Percentiles rank a stretch among this genome's conserved stretches.
Evolutionary conservation across 2,113 vertebrate genomes (phyloP).

Genomic region (Dasyornis broadbenti): DNA sequence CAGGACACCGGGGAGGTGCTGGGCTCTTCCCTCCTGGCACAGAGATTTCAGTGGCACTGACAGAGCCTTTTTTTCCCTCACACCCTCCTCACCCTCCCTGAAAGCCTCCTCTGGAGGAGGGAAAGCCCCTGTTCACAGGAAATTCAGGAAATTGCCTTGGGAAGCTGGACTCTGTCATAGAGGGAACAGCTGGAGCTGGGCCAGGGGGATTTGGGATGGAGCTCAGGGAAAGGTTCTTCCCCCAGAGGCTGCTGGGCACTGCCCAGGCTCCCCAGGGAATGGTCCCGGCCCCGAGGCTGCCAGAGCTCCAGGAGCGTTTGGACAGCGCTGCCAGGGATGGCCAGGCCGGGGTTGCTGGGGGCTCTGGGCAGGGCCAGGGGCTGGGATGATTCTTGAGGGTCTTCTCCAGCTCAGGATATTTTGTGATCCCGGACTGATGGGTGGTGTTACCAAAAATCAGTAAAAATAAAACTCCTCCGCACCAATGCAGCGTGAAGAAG

Average conservation of each 20-base stretch:
- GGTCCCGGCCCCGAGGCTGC: background rate
- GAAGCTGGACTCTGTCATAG: background rate
- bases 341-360: background rate
- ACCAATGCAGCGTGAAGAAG: background rate
- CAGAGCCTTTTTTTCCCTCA: background rate
- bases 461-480: background rate
- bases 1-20: too few relatives aligned
- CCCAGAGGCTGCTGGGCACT: background rate
- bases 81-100: background rate
- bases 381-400: background rate
- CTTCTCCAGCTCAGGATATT: too few relatives aligned
- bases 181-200: accelerated
- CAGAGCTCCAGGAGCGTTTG: background rate
- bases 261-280: background rate
- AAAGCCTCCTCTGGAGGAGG: background rate
- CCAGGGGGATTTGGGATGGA: background rate
- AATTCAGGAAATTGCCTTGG: background rate
- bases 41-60: background rate
- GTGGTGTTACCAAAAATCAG: background rate
- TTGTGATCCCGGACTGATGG: background rate
- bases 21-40: background rate
- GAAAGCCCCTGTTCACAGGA: background rate
- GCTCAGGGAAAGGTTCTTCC: accelerated
- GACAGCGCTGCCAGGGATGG: background rate
- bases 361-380: accelerated